Evolutionary conservation across 2,113 vertebrate species (phyloP).

Genomic region (Pheucticus melanocephalus): DNA sequence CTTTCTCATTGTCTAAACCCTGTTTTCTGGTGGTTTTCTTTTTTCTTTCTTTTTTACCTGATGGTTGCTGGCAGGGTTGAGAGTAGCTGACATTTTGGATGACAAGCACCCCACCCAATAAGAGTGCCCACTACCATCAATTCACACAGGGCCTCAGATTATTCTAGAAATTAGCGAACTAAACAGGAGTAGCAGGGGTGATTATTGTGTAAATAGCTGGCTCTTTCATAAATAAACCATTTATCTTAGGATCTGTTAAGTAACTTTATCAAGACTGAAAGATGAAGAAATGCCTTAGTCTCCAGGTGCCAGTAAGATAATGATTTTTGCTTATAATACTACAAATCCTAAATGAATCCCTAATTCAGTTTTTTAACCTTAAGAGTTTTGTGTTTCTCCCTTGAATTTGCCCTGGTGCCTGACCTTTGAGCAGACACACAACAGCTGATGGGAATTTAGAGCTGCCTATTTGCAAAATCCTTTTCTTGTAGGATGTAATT

Average conservation of each 20-base stretch:
- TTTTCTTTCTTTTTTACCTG: background rate
- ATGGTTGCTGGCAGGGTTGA: background rate
- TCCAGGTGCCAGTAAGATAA: background rate
- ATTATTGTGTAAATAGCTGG: background rate
- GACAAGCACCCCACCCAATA: background rate
- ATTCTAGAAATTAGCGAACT: background rate
- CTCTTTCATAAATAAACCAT: background rate
- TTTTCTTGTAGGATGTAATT: background rate
- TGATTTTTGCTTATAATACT: background rate
- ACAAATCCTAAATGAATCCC: background rate
- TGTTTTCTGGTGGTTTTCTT: background rate
- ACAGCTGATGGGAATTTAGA: background rate
- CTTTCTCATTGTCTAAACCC: background rate
- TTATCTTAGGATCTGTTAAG: constrained; percentile 15
- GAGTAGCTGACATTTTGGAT: background rate
- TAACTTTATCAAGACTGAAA: constrained; percentile 4
- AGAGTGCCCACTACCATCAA: background rate
- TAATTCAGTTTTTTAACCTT: background rate
- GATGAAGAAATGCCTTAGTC: background rate
- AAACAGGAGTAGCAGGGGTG: background rate
- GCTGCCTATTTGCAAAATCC: background rate
- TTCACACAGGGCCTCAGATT: background rate
- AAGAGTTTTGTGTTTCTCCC: background rate
- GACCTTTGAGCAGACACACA: background rate
- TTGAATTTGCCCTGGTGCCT: background rate